Percentiles rank a stretch among this genome's conserved stretches.
Evolutionary conservation across 2,113 vertebrate genomes (phyloP).

Genomic region (Lagopus muta): DNA sequence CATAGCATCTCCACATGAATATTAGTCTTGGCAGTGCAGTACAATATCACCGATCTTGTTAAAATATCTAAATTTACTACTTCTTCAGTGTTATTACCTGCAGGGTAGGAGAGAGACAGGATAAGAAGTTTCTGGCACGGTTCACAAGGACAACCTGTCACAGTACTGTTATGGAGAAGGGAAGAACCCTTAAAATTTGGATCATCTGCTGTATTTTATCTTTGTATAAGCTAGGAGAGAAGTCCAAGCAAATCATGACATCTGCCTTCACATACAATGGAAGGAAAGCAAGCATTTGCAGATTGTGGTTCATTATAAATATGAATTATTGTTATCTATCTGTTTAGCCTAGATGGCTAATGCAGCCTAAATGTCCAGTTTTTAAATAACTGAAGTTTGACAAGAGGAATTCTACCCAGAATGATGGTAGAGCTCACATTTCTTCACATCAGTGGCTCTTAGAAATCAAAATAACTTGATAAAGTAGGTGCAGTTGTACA

Average conservation of each 20-base stretch:
- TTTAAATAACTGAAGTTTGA: background rate
- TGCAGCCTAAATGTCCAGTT: background rate
- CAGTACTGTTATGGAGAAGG: background rate
- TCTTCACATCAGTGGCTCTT: background rate
- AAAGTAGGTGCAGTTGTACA: background rate
- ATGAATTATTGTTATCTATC: background rate
- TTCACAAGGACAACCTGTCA: background rate
- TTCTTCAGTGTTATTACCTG: conserved; percentile 21
- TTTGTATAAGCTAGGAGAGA: background rate
- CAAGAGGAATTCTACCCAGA: background rate
- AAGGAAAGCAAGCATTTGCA: background rate
- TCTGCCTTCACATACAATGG: background rate
- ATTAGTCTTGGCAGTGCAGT: conserved; percentile 57
- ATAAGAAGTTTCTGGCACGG: background rate
- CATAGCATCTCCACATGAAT: conserved; percentile 32
- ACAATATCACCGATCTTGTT: background rate
- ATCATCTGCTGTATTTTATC: background rate
- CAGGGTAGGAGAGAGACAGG: background rate
- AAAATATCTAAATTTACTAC: conserved; percentile 41
- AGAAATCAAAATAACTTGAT: background rate
- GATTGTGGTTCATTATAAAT: background rate
- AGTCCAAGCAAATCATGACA: background rate
- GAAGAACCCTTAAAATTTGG: background rate
- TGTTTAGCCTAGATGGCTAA: background rate
- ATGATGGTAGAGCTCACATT: background rate